These are phyloP conservation scores for Anabacerthia variegaticeps DNA, from an alignment of 2,797 vertebrate genomes.

Conservation along the genomic window DNA sequence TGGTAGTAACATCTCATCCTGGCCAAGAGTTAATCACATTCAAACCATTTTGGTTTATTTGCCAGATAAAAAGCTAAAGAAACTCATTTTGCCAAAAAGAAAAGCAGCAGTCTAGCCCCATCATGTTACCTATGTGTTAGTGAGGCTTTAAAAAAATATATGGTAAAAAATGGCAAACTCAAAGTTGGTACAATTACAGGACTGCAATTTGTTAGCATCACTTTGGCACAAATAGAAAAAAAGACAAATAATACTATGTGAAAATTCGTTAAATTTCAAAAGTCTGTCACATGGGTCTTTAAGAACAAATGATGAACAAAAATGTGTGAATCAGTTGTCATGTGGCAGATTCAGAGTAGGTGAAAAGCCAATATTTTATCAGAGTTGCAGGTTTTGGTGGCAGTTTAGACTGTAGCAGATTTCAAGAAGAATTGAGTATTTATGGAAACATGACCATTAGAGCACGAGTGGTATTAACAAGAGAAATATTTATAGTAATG, in stretches of 20 bases:
- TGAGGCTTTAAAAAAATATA: not conserved
- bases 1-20: not conserved
- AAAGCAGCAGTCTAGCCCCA: not conserved
- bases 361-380: not conserved
- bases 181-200: not conserved
- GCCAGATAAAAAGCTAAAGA: not conserved
- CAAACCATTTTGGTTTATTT: not conserved
- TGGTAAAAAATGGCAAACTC: not conserved
- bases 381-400: not conserved
- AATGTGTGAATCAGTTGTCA: not conserved
- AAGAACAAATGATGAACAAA: not conserved
- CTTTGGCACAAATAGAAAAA: not conserved
- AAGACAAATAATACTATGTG: not conserved
- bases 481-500: not conserved
- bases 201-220: not conserved
- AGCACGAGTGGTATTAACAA: not conserved
- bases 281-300: not conserved
- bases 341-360: not conserved
- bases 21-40: accelerated
- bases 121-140: not conserved
- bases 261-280: not conserved
- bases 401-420: not conserved
- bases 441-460: not conserved
- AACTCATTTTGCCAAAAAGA: not conserved
- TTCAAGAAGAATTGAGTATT: not conserved